Percentiles rank a stretch among this genome's conserved stretches.
Conservation (phyloP, 2,888 invertebrate species). For the Tachystola acroxantha region DNA sequence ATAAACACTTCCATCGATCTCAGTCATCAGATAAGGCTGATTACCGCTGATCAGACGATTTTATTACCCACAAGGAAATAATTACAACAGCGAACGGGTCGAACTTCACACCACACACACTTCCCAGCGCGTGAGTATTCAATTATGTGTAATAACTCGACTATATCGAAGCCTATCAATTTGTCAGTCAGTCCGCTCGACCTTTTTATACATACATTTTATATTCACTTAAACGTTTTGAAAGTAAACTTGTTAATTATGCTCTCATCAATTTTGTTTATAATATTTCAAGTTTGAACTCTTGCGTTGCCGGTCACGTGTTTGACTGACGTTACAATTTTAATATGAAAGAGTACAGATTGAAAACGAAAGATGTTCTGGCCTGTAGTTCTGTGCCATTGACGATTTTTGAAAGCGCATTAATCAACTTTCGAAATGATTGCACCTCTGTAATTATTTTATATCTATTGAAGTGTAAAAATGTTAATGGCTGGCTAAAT, state of each 20-base stretch:
- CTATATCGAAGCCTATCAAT: slow-evolving; percentile 56
- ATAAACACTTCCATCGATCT: slow-evolving; percentile 10
- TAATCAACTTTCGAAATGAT: slow-evolving; percentile 40
- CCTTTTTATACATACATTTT: slow-evolving; percentile 26
- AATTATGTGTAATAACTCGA: slow-evolving; percentile 59
- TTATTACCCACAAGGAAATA: slow-evolving; percentile 41
- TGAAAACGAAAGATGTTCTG: not conserved
- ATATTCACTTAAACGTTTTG: slow-evolving; percentile 56
- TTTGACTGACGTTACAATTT: slow-evolving; percentile 55
- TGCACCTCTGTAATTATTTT: slow-evolving; percentile 31
- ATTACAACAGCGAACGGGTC: slow-evolving; percentile 38
- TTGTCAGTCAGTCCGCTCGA: slow-evolving; percentile 42
- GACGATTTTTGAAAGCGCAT: slow-evolving; percentile 22
- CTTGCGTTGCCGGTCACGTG: slow-evolving; percentile 20
- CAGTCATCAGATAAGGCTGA: slow-evolving; percentile 36
- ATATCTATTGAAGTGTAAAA: slow-evolving; percentile 18
- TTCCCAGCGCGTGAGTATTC: slow-evolving; percentile 52
- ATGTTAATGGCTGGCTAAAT: slow-evolving; percentile 14
- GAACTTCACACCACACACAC: slow-evolving; percentile 29
- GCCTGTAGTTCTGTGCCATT: not conserved
- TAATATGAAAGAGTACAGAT: slow-evolving; percentile 19
- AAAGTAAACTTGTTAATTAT: slow-evolving; percentile 68
- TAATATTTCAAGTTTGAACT: slow-evolving; percentile 43
- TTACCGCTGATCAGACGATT: slow-evolving; percentile 38
- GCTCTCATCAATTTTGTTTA: slow-evolving; percentile 54